A percentile compares a stretch with the other conserved stretches of the same genome.
Evolutionary conservation across 2,797 vertebrate genomes (phyloP).

Genomic region (Agapornis canus): DNA sequence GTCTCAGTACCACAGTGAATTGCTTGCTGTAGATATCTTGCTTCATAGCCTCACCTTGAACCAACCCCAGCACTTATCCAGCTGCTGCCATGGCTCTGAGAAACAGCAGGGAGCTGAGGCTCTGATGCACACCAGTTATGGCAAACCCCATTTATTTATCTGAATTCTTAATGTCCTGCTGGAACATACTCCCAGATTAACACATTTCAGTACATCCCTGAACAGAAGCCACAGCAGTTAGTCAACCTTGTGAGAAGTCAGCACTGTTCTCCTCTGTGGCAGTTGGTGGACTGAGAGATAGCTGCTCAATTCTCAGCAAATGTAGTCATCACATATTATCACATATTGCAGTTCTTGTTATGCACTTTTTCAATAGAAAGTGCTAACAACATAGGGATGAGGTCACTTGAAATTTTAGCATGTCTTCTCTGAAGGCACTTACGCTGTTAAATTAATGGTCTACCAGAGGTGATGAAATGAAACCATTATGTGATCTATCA

Average conservation of each 20-base stretch:
- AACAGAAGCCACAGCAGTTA: background rate
- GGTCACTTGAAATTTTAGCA: background rate
- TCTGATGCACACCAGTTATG: background rate
- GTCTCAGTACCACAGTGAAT: accelerated
- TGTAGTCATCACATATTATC: background rate
- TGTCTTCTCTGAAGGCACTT: background rate
- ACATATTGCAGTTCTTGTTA: background rate
- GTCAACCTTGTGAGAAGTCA: background rate
- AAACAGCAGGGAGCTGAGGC: background rate
- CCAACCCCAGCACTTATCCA: background rate
- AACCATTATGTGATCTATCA: background rate
- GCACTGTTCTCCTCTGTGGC: accelerated
- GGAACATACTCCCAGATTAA: background rate
- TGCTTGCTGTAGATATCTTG: background rate
- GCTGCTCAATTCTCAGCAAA: background rate
- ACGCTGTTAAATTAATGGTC: background rate
- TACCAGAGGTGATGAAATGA: background rate
- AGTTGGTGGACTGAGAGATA: background rate
- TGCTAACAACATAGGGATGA: background rate
- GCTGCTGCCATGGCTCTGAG: background rate
- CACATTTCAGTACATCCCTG: background rate
- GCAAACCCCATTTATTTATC: background rate
- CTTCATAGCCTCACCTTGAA: background rate
- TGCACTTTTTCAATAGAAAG: background rate
- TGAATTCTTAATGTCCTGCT: background rate